Evolutionary conservation across 2,888 invertebrate genomes (phyloP), one percentile per base, ranked within the genome.

Genomic region (Watsonalla cultraria): DNA sequence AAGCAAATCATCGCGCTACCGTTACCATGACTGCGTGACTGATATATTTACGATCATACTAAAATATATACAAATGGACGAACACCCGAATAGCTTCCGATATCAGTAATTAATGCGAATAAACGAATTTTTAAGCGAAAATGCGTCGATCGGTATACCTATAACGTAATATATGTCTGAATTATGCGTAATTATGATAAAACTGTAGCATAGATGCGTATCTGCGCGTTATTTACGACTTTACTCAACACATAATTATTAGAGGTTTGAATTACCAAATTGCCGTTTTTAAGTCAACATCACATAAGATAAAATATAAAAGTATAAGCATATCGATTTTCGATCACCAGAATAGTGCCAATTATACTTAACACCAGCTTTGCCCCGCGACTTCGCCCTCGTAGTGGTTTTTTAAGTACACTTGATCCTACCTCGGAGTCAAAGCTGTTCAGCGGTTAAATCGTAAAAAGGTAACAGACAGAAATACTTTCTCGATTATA

Each of bases 1-100:
- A 51, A 42, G 42, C 13, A 8, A 33, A 54, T 34, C 61, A 66
- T 65, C 61, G 58, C 57, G 68, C 68, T 63, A 66, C 72, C 68
- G 65, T 66, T 73, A 64, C 45, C 24, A 33, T 49, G 51, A 53
- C 46, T 52, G 48, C 47, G 24, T 48, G 42, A 53, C 51, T 15
- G 52, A 62, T 65, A 59, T 67, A 67, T 56, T 48, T 37, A 48
- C 33, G 48, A 48, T 14, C 48, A 7, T 37, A 37, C 14, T 48
- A 37, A 37, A 47, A 48, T 13, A 48, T 37, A 37, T 48, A 37
- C 37, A 48, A 48, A 37, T 35, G 33, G 24, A 33, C 33, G n/a
- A 47, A 33, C 47, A 13, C 8, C 8, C 14, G 9, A 49, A 37
- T 37, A 11, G 49, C 39, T 49, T 49, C 49, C 15, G 37, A 49